Evolutionary conservation across 2,797 vertebrate species (phyloP).

Genomic region (Pseudochromis fuscus): DNA sequence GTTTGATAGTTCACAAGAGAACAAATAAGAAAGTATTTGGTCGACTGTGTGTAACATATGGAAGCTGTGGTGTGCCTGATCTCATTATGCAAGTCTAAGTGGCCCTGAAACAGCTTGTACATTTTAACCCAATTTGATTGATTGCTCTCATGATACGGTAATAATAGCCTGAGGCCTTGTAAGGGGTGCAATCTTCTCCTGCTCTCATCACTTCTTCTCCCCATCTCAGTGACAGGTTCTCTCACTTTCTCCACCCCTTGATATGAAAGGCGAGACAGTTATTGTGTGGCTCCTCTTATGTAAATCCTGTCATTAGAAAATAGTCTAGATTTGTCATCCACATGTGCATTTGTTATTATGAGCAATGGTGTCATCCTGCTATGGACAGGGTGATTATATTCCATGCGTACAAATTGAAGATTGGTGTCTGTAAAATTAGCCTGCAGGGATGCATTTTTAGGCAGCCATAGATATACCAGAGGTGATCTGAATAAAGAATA

Average conservation of each 20-base stretch:
- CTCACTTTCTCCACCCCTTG: constrained; percentile 36
- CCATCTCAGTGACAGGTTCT: constrained; percentile 49
- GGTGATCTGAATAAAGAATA: constrained; percentile 46
- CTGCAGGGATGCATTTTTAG: constrained; percentile 14
- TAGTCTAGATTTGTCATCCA: constrained; percentile 38
- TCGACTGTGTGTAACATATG: too few relatives aligned
- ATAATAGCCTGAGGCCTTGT: constrained; percentile 65
- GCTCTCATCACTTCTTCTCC: constrained; percentile 55
- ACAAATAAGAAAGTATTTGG: too few relatives aligned
- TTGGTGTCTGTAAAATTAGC: constrained; percentile 27
- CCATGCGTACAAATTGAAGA: constrained; percentile 27
- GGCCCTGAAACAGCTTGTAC: constrained; percentile 65
- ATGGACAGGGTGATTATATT: constrained; percentile 31
- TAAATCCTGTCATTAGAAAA: constrained; percentile 54
- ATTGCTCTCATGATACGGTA: constrained; percentile 74
- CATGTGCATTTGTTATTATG: constrained; percentile 44
- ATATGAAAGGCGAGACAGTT: constrained; percentile 48
- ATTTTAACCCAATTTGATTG: constrained; percentile 71
- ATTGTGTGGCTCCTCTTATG: constrained; percentile 47
- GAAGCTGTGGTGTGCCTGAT: constrained; percentile 46
- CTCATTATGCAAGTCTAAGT: constrained; percentile 58
- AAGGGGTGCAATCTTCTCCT: constrained; percentile 45
- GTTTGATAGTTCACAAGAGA: too few relatives aligned
- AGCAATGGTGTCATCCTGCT: constrained; percentile 26
- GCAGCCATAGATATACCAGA: background rate